Base-by-base conservation (phyloP, 2,797 vertebrate genomes). In the Myoxocephalus aenaeus region DNA sequence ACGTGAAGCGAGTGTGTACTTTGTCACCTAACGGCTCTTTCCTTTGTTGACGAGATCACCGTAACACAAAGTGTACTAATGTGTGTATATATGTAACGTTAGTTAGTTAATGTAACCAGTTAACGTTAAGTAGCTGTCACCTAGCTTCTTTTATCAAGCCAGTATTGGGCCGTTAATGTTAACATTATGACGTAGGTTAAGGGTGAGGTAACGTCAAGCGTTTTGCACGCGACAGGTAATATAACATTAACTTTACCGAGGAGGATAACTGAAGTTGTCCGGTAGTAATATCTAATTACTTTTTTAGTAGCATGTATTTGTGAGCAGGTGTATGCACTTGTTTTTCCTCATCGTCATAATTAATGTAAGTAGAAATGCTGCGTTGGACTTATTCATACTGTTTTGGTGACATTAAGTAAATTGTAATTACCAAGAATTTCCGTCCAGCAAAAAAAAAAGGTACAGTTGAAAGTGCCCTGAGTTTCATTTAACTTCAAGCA, bases 151-250 rank as follows among this genome's bases (percentile, higher is more conserved):
- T 22, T 4, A 62, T 36, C 1, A 11, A 42, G 5, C 18, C 54
- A 78, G 59, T 63, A n/a, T 18, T 56, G 78, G 70, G 70, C 54
- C 86, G 70, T 82, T 61, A 15, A 11, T 54, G 71, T 14, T 10
- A 63, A 48, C 27, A 20, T 17, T 53, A 58, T 20, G 65, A 4
- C 13, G 22, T 58, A 53, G 40, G 38, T 40, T 40, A 40, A 18
- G 58, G 34, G 12, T 14, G 36, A 38, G 13, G 22, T 27, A 51
- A 11, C 32, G 56, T 22, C n/a, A 57, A 9, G 15, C 5, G 15
- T 40, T 40, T 42, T 48, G 5, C 53, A 65, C 5, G 11, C 46
- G 56, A 61, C 50, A 81, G 72, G 17, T 83, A 79, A 62, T n/a
- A 3, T n/a, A 38, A 2, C n/a, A 70, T 54, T 53, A 1, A 62